phyloP scores from a whole-genome alignment of 2,113 vertebrate genomes.

The Sturnus vulgaris region DNA sequence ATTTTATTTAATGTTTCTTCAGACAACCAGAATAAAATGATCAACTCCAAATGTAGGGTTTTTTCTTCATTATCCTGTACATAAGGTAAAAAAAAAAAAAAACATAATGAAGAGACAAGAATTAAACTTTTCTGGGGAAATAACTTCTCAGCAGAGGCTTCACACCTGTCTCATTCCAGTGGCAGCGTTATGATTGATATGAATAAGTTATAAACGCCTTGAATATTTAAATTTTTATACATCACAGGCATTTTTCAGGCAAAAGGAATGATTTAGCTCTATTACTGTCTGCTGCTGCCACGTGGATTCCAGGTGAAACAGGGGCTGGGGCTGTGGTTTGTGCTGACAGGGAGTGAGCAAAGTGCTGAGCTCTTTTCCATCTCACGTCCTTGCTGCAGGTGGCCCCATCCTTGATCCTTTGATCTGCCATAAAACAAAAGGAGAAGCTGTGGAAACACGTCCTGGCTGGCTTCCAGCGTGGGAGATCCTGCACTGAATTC shows the following conservation, averaged over 20 bases:
- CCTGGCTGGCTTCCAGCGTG: fast-evolving
- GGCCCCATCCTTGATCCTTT: neutral
- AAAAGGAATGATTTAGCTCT: neutral
- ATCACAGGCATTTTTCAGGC: neutral
- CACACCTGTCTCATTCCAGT: neutral
- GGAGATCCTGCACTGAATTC: neutral
- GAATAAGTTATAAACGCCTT: neutral
- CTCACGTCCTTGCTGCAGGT: neutral
- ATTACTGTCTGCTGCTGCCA: neutral
- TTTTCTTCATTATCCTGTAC: neutral
- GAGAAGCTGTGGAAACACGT: neutral
- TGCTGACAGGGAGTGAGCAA: neutral
- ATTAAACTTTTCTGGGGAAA: neutral
- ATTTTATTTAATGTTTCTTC: neutral
- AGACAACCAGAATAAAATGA: neutral
- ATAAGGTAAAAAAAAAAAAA: neutral
- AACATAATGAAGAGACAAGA: neutral
- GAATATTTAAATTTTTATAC: neutral
- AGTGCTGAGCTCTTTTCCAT: neutral
- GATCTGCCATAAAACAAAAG: neutral
- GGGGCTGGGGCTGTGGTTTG: neutral
- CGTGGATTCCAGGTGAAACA: neutral
- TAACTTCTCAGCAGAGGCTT: neutral
- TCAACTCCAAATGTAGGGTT: neutral
- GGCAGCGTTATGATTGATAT: neutral